Base-by-base conservation (phyloP, 2,888 invertebrate genomes). In the Eumacrocentrus americanus region DNA sequence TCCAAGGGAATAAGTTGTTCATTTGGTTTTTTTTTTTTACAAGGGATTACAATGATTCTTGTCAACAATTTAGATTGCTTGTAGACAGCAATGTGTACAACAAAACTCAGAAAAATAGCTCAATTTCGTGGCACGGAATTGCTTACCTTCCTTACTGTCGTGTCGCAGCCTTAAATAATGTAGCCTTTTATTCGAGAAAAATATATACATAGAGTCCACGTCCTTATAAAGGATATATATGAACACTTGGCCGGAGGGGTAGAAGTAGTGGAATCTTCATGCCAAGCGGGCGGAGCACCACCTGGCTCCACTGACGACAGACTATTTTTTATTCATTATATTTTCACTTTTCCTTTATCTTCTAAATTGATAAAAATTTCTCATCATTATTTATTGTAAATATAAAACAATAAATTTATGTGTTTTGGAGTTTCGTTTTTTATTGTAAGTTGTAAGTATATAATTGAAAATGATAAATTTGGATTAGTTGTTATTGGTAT, bases 51-150 rank as follows among this genome's bases (percentile, higher is more conserved):
- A n/a, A n/a, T n/a, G n/a, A n/a, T 6, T 42, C 18, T 42, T 20
- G 20, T 42, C 20, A 42, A 42, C 18, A 42, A 42, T 42, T 42
- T 42, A 42, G 20, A 42, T 42, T 42, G 20, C 25, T 3, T 1
- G 3, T 3, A 46, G 12, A 25, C 12, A 23, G 7, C 25, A 48
- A 48, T 48, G 46, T 46, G 48, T 65, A 66, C 62, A 70, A 70
- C 69, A 70, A 67, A 69, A 68, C 66, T 54, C 59, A 65, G 71
- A 70, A 68, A 69, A 70, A 72, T 70, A 66, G 68, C 67, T 67
- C 70, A 70, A 73, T 70, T 67, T 59, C 56, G 34, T 22, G 23
- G 37, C 51, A 11, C 23, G 60, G 50, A 59, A 65, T 67, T 68
- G 66, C 68, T 60, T 62, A 47, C 50, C 40, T 48, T 54, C 37